A percentile compares a stretch with the other conserved stretches of the same genome.
Evolutionary conservation across 2,113 vertebrate genomes (phyloP).

Genomic region (Spizaetus ornatus): DNA sequence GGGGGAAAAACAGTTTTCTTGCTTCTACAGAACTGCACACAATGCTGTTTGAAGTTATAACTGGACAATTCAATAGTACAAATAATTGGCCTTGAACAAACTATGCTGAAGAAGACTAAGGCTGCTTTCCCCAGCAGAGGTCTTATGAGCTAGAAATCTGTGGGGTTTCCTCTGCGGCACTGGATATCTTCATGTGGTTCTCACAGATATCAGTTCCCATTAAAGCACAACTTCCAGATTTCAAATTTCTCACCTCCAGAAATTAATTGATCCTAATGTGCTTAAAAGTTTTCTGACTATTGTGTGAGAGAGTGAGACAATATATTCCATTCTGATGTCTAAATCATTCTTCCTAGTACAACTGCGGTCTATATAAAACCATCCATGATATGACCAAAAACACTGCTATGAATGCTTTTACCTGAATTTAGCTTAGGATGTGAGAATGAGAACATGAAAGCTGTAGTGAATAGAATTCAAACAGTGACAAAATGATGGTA

Average conservation of each 20-base stretch:
- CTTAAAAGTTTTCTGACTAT: neutral
- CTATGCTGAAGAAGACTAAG: neutral
- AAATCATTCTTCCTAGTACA: neutral
- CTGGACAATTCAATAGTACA: neutral
- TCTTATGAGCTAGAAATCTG: neutral
- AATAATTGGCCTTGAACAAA: neutral
- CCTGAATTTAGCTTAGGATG: neutral
- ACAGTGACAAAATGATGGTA: neutral
- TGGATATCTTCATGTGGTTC: neutral
- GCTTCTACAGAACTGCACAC: neutral
- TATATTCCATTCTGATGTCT: neutral
- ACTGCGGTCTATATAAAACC: neutral
- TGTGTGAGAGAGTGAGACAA: accelerated
- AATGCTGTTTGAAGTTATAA: neutral
- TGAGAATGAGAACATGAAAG: neutral
- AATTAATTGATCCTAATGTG: neutral
- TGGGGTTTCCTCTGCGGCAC: neutral
- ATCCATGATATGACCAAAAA: neutral
- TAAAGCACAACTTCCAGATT: neutral
- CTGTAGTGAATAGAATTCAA: neutral
- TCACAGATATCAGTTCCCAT: neutral
- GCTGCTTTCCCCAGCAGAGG: neutral
- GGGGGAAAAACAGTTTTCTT: neutral
- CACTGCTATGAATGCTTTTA: neutral
- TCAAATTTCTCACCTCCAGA: neutral